Evolutionary conservation across 2,797 vertebrate genomes (phyloP), one percentile per base, ranked within the genome.

Genomic region (Babyrousa celebensis): DNA sequence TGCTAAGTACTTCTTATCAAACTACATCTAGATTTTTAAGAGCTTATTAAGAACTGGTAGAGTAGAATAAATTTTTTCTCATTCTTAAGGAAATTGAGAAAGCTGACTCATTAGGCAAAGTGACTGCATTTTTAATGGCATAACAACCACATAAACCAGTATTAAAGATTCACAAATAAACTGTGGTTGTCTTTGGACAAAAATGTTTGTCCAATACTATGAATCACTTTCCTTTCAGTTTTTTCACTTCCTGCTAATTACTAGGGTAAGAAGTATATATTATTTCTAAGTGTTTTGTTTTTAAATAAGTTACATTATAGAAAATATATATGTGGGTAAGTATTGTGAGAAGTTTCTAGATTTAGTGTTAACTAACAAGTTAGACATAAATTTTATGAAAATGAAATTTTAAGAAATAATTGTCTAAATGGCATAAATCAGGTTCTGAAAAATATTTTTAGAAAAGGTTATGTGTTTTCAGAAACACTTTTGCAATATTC

Each of bases 1-100:
- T 95, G 2, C 29, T 96, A 25, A 93, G n/a, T 89, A 93, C 77
- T 91, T 95, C 32, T 95, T 62, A 21, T 23, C 43, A 95, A 65
- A 95, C 12, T 27, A 0, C 58, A 32, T 0, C 18, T 96, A 92
- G 85, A 63, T 4, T 92, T 87, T 68, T 36, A 54, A 36, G 6
- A 16, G 1, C 16, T 86, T 93, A 79, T 92, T 94, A 82, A 72
- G 43, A 91, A 90, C 68, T 9, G 90, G 11, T 9, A 90, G 94
- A 29, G 1, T 3, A 91, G 8, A 5, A 17, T 91, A n/a, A 4
- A 71, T 96, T 93, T 92, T 92, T 89, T 43, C 16, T 95, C 27
- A n/a, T 94, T 84, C 32, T 72, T 91, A 32, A 54, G 17, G 8
- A 84, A 77, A 92, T 89, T 88, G 60, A 54, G 52, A 93, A 96